Percentiles rank a stretch among this genome's conserved stretches.
Conservation (phyloP, 2,113 vertebrate species). For the Gila orcuttii region DNA sequence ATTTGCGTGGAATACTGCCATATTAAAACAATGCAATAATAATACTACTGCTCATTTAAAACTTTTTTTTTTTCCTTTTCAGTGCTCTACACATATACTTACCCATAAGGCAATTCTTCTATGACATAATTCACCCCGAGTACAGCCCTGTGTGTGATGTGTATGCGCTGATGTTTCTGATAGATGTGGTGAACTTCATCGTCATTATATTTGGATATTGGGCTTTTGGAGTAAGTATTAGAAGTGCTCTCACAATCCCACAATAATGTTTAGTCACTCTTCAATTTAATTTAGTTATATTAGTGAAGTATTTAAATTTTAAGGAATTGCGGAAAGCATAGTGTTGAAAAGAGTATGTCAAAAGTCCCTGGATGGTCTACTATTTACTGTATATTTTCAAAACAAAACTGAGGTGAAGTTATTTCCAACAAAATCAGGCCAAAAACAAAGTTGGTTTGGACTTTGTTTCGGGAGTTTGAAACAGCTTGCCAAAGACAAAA, state of each 20-base stretch:
- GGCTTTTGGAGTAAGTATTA: slow-evolving; percentile 78
- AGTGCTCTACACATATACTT: slow-evolving; percentile 74
- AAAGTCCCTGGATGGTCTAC: too few relatives aligned
- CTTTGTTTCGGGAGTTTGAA: too few relatives aligned
- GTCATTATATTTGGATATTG: slow-evolving; percentile 78
- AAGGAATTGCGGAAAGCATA: background rate
- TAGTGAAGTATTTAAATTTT: background rate
- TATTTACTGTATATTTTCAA: too few relatives aligned
- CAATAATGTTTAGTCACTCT: background rate
- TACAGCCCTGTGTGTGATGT: slow-evolving; percentile 75
- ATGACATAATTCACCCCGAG: slow-evolving; percentile 79
- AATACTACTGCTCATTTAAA: background rate
- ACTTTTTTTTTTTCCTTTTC: slow-evolving; percentile 32
- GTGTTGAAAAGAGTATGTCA: too few relatives aligned
- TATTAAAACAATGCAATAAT: background rate
- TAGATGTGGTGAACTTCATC: slow-evolving; percentile 78
- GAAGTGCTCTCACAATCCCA: background rate
- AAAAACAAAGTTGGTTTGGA: too few relatives aligned
- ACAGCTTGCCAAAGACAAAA: too few relatives aligned
- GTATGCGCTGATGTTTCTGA: slow-evolving; percentile 76
- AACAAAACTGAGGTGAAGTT: too few relatives aligned
- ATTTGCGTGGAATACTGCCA: background rate
- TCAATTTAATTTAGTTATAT: background rate
- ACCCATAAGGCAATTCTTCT: slow-evolving; percentile 79
- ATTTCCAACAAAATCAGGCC: too few relatives aligned